These are phyloP conservation scores for Corvus moneduloides DNA, from an alignment of 2,113 vertebrate genomes.

Conservation along the genomic window DNA sequence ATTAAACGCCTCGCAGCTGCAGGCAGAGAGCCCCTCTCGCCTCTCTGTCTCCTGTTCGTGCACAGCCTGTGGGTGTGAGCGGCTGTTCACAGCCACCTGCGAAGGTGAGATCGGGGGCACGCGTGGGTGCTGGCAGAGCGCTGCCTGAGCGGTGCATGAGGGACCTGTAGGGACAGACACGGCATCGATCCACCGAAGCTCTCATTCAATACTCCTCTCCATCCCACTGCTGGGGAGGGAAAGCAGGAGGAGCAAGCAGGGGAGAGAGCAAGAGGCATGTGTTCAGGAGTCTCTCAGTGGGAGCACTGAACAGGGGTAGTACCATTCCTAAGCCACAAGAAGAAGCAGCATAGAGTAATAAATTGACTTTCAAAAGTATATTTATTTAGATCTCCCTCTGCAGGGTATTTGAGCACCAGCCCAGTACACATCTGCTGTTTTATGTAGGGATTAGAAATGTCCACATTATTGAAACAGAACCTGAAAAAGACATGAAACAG, in stretches of 20 bases:
- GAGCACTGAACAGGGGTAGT: background rate
- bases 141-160: too few species aligned
- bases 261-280: fast-evolving
- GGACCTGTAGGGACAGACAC: too few species aligned
- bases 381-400: background rate
- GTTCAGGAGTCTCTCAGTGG: background rate
- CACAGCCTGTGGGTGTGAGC: too few species aligned
- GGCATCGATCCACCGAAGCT: too few species aligned
- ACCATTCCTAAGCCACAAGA: background rate
- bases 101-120: too few species aligned
- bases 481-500: background rate
- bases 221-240: background rate
- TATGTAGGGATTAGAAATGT: background rate
- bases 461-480: background rate
- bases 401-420: background rate
- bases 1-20: too few species aligned
- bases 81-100: too few species aligned
- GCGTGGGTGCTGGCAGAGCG: too few species aligned
- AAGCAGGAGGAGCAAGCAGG: too few species aligned
- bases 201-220: background rate
- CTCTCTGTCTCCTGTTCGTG: too few species aligned
- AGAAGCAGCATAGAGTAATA: background rate
- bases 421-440: background rate
- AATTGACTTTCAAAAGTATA: background rate
- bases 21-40: too few species aligned